phyloP scores from a whole-genome alignment of 2,888 invertebrate genomes.

The Eupeodes luniger region DNA sequence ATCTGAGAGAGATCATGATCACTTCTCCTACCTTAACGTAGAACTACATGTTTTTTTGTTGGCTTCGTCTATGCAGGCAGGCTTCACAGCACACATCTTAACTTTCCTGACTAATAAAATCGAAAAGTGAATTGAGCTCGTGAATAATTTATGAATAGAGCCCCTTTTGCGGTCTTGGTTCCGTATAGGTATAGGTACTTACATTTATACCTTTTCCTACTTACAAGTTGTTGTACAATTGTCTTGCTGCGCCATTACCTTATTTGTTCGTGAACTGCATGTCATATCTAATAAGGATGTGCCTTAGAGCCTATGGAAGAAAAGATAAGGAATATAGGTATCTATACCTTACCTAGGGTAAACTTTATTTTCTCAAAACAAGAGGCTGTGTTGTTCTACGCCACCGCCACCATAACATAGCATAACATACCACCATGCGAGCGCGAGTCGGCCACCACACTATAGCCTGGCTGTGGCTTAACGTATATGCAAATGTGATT shows the following conservation, averaged over 20 bases:
- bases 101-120: slow-evolving; percentile 71
- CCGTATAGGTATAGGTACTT: neutral
- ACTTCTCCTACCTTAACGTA: slow-evolving; percentile 22
- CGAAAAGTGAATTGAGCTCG: slow-evolving; percentile 74
- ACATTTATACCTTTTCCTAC: neutral
- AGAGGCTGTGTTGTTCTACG: neutral
- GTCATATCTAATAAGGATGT: slow-evolving; percentile 73
- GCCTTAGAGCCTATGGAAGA: slow-evolving; percentile 28
- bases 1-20: slow-evolving; percentile 45
- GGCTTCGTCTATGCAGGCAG: neutral
- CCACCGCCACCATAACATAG: neutral
- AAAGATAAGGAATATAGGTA: slow-evolving; percentile 54
- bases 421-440: no score
- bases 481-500: slow-evolving; percentile 67
- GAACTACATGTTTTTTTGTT: neutral
- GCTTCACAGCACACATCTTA: slow-evolving; percentile 61
- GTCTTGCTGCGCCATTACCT: slow-evolving; percentile 67
- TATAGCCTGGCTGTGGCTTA: neutral
- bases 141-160: slow-evolving; percentile 75
- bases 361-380: neutral
- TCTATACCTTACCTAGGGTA: neutral
- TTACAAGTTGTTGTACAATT: slow-evolving; percentile 60
- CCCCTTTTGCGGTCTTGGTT: slow-evolving; percentile 37
- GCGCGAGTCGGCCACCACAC: neutral
- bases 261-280: slow-evolving; percentile 72